Conservation (phyloP, 1,140 invertebrate genomes). For the Drosophila funebris region DNA sequence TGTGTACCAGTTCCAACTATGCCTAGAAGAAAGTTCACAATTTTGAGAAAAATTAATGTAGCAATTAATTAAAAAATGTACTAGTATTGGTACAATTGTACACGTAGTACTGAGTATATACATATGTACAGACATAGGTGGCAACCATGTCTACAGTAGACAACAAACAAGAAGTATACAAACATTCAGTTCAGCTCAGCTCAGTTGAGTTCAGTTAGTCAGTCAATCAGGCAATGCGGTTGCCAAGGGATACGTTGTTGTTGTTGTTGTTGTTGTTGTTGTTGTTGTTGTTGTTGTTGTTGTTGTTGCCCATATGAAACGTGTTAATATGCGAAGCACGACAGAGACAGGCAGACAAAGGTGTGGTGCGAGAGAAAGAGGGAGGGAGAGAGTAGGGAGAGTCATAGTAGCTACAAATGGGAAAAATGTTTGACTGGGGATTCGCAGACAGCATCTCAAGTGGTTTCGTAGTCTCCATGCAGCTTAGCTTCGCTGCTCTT, state of each 20-base stretch:
- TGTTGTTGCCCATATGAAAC: constrained; percentile 46
- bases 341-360: not conserved
- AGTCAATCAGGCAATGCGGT: constrained; percentile 54
- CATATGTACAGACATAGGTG: no score
- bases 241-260: constrained; percentile 59
- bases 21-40: no score
- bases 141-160: no score
- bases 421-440: constrained; percentile 16
- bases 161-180: not conserved
- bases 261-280: constrained; percentile 13
- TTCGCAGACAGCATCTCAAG: constrained; percentile 67
- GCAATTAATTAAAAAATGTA: no score
- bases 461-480: constrained; percentile 58
- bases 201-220: constrained; percentile 10
- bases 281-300: no score
- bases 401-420: constrained; percentile 46
- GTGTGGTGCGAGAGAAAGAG: not conserved
- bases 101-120: no score
- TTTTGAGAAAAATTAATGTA: no score
- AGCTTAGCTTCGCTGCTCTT: constrained; percentile 55
- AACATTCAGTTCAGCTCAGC: constrained; percentile 7
- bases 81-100: no score
- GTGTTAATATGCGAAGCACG: constrained; percentile 75
- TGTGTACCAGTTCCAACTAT: no score
- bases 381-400: constrained; percentile 16